Conservation (phyloP, 2,797 vertebrate species). For the Molothrus aeneus region DNA sequence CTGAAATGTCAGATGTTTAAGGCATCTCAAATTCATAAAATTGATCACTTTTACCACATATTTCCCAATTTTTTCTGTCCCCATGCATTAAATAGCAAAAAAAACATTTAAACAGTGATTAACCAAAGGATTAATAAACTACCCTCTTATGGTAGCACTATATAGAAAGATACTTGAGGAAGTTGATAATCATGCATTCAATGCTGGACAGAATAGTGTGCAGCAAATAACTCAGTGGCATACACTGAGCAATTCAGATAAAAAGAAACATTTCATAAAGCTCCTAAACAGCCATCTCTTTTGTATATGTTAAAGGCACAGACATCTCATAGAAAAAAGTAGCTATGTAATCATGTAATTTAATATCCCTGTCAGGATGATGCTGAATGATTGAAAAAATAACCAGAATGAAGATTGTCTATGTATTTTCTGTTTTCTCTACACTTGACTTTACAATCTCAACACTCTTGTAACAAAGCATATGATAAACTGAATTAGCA, state of each 20-base stretch:
- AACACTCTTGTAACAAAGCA: not conserved
- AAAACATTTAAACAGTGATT: not conserved
- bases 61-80: not conserved
- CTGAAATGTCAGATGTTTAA: not conserved
- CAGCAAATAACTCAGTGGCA: conserved; percentile 4
- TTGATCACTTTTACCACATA: not conserved
- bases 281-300: not conserved
- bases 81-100: not conserved
- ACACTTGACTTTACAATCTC: conserved; percentile 19
- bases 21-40: not conserved
- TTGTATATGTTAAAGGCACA: conserved; percentile 2
- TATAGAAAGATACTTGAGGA: not conserved
- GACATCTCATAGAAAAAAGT: not conserved
- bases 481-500: not conserved
- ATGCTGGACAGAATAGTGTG: not conserved
- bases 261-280: conserved; percentile 52
- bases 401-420: not conserved
- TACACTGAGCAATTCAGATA: conserved; percentile 5
- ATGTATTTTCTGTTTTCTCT: conserved; percentile 18
- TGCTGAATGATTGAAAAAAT: not conserved
- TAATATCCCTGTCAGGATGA: conserved; percentile 13
- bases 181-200: not conserved
- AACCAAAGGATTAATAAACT: conserved; percentile 20
- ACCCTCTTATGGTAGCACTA: not conserved
- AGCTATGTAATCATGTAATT: conserved; percentile 1